phyloP scores from a whole-genome alignment of 1,140 invertebrate genomes.

The Philopotamus ludificatus region DNA sequence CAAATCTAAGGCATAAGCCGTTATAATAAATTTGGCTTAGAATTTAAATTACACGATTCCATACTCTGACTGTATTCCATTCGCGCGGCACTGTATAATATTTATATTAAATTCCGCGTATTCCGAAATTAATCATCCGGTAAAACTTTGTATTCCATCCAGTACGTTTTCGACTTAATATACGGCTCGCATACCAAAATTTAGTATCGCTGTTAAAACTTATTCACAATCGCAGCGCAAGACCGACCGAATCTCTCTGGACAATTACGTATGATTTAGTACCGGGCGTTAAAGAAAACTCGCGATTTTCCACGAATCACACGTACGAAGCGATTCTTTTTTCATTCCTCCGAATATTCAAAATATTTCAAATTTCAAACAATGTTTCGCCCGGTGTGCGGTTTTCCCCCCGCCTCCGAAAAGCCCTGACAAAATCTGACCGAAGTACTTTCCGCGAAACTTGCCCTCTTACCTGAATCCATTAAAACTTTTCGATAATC shows the following conservation, averaged over 20 bases:
- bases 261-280: slow-evolving; percentile 25
- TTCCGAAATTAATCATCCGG: no score
- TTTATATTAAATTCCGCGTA: no score
- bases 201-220: background rate
- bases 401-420: background rate
- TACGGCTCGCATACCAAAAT: background rate
- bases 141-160: background rate
- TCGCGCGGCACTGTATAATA: no score
- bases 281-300: slow-evolving; percentile 10
- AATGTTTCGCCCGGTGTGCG: background rate
- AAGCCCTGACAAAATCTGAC: background rate
- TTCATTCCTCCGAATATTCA: no score
- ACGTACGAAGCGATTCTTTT: slow-evolving; percentile 1
- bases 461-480: background rate
- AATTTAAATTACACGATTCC: no score
- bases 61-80: no score
- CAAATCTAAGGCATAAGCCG: no score
- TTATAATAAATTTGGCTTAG: no score
- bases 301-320: slow-evolving; percentile 6
- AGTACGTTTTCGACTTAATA: background rate
- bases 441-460: slow-evolving; percentile 1
- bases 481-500: slow-evolving; percentile 9
- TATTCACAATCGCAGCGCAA: background rate
- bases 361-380: background rate
- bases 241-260: slow-evolving; percentile 9